Percentiles rank a stretch among this genome's conserved stretches.
phyloP scores from a whole-genome alignment of 1,140 invertebrate genomes.

The Halictus rubicundus region DNA sequence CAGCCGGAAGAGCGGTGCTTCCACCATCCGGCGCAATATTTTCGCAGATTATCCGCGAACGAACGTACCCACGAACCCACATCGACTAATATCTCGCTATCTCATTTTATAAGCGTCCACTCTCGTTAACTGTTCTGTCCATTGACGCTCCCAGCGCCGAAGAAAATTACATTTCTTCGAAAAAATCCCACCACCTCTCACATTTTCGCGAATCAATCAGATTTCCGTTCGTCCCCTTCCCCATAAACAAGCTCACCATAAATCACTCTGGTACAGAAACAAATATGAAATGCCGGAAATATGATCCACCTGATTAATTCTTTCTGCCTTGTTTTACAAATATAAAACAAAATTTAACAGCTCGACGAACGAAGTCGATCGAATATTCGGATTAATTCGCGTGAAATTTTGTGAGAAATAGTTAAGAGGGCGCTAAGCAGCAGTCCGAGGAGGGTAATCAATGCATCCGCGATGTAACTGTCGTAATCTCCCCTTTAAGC shows the following conservation, averaged over 20 bases:
- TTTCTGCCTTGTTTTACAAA: background rate
- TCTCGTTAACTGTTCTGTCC: background rate
- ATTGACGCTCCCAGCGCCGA: background rate
- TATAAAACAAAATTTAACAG: background rate
- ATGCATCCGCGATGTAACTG: slow-evolving; percentile 52
- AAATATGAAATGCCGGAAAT: too few species aligned
- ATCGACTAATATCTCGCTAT: slow-evolving; percentile 32
- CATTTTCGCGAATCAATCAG: too few species aligned
- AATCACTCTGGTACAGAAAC: too few species aligned
- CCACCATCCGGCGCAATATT: slow-evolving; percentile 56
- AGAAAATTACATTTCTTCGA: too few species aligned
- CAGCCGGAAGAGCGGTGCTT: slow-evolving; percentile 49
- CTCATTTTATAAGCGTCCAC: slow-evolving; percentile 9
- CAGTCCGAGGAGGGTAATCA: slow-evolving; percentile 22
- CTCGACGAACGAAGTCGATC: too few species aligned
- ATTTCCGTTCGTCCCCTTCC: too few species aligned
- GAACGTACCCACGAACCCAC: slow-evolving; percentile 25
- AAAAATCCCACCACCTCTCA: too few species aligned
- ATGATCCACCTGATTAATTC: too few species aligned
- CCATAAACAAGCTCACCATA: too few species aligned
- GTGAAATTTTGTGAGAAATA: background rate
- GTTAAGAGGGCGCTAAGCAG: background rate
- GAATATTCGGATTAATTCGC: too few species aligned
- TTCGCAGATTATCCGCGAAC: slow-evolving; percentile 58
- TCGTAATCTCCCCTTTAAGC: slow-evolving; percentile 54